Percentiles rank a stretch among this genome's conserved stretches.
Evolutionary conservation across 92 coral and sea anemone species (phyloP).

Genomic region (Phymanthus crucifer): DNA sequence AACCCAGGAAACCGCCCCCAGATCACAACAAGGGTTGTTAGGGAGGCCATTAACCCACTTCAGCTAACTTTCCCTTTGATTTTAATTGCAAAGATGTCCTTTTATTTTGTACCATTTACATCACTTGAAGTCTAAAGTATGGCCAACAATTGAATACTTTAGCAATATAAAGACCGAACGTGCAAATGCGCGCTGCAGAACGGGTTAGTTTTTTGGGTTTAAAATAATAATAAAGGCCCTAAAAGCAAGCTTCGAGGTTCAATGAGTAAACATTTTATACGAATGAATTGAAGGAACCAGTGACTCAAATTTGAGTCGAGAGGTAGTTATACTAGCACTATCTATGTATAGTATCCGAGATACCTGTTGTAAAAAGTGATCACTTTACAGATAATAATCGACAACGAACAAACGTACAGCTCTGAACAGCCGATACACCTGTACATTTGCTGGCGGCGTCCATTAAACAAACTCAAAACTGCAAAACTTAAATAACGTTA

Average conservation of each 20-base stretch:
- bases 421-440: slow-evolving; percentile 1
- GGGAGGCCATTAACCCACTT: background rate
- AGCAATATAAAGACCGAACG: background rate
- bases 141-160: background rate
- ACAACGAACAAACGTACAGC: background rate
- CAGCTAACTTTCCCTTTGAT: background rate
- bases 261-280: background rate
- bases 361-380: background rate
- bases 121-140: background rate
- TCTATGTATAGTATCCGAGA: background rate
- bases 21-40: background rate
- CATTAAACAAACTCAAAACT: background rate
- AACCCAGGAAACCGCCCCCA: background rate
- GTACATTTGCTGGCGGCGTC: slow-evolving; percentile 5
- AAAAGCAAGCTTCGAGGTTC: background rate
- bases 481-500: background rate
- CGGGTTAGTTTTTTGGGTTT: background rate
- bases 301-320: background rate
- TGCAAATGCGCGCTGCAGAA: background rate
- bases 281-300: background rate
- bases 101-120: background rate
- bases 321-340: background rate
- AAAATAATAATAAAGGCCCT: background rate
- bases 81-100: background rate
- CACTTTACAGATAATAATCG: background rate